These are phyloP conservation scores for Amphipoea oculea DNA, from an alignment of 2,888 invertebrate species.

Conservation along the genomic window DNA sequence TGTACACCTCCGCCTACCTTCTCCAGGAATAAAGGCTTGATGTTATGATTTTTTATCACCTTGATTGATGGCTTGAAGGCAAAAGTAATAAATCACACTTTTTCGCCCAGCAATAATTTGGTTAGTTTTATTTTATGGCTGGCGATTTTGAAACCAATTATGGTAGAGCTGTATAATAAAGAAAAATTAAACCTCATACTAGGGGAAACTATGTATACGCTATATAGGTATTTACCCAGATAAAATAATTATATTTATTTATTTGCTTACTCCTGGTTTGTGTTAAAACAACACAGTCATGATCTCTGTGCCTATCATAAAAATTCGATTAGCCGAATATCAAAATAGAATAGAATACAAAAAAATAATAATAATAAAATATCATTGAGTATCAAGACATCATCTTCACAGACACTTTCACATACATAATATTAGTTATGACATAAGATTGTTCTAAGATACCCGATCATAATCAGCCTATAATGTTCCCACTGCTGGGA, in stretches of 20 bases:
- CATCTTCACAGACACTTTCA: neutral
- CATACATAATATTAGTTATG: neutral
- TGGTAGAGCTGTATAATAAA: neutral
- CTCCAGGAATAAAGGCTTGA: neutral
- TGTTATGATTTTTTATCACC: neutral
- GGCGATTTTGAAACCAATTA: neutral
- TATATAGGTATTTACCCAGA: neutral
- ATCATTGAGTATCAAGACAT: neutral
- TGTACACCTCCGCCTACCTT: neutral
- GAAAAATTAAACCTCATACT: neutral
- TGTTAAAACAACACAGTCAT: neutral
- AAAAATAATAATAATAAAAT: neutral
- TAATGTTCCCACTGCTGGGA: too few species aligned
- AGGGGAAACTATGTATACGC: neutral
- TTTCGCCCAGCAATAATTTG: neutral
- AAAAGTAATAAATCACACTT: neutral
- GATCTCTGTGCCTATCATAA: neutral
- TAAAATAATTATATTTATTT: neutral
- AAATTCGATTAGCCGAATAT: neutral
- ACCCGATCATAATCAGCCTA: neutral
- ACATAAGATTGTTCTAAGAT: neutral
- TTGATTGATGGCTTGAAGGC: neutral
- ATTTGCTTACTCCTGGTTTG: neutral
- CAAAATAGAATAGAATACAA: neutral
- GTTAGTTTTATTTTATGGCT: neutral